phyloP scores from a whole-genome alignment of 2,113 vertebrate genomes.

The Sardina pilchardus region DNA sequence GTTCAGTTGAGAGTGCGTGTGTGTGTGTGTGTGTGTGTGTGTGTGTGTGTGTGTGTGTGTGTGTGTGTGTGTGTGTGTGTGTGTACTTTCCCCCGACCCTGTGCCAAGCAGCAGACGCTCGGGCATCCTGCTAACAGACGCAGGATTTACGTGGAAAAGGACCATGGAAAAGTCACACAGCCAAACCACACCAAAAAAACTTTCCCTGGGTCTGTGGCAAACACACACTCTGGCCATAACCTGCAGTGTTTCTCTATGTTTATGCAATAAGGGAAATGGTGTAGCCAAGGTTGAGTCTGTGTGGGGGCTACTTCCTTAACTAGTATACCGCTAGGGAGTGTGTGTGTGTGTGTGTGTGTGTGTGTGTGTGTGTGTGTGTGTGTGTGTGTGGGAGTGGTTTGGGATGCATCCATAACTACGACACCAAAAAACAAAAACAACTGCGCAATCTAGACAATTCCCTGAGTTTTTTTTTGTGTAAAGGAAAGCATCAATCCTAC shows the following conservation, averaged over 20 bases:
- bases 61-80: not conserved
- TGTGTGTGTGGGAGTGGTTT: constrained; percentile 32
- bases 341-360: constrained; percentile 7
- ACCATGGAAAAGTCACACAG: not conserved
- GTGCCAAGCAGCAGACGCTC: not conserved
- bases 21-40: not conserved
- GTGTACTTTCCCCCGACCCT: not conserved
- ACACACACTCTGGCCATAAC: not conserved
- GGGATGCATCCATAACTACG: constrained; percentile 41
- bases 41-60: not conserved
- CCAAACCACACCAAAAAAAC: not conserved
- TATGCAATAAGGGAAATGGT: not conserved
- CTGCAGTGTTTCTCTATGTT: not conserved
- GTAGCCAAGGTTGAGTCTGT: too few relatives aligned
- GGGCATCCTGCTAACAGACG: not conserved
- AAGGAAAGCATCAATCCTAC: too few relatives aligned
- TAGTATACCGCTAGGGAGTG: too few relatives aligned
- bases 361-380: not conserved
- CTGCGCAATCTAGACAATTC: too few relatives aligned
- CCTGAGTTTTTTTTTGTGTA: too few relatives aligned
- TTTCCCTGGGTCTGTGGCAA: not conserved
- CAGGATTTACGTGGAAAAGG: not conserved
- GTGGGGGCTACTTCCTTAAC: too few relatives aligned
- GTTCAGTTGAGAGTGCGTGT: not conserved
- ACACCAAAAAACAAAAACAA: not conserved